Evolutionary conservation across 2,113 vertebrate species (phyloP), one percentile per base, ranked within the genome.

Genomic region (Himantopus leucocephalus): DNA sequence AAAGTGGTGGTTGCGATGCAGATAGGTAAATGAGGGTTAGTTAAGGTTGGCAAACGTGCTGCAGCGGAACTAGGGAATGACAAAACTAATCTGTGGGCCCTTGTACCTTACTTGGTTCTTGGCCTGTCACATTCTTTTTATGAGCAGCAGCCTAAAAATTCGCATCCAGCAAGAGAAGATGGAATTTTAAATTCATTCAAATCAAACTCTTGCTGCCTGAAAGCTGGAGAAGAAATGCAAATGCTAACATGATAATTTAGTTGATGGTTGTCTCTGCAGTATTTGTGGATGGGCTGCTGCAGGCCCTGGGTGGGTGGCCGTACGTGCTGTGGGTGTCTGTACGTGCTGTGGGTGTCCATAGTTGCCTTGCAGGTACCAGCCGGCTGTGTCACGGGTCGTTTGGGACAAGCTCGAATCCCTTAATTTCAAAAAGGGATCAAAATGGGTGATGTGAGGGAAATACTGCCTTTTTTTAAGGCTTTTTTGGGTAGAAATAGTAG

Each of bases 11-110:
- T 86, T 74, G 68, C 8, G 24, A 62, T 84, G 94, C 96, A 93
- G 94, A 75, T 96, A 94, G 78, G 43, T 96, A 74, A 72, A 79
- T 95, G 96, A 94, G 95, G 83, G 60, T 97, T 91, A 81, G 70
- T 77, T 93, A 77, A 94, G 26, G 56, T 79, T 63, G 85, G 66
- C 67, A 84, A 53, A 74, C 0, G 2, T 76, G 71, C 83, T 78
- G 92, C 59, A 68, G 34, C 85, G 92, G 72, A 93, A 72, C 37
- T 30, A 30, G 80, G 9, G 10, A 87, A 84, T 45, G 53, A 64
- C 58, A 55, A 60, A 77, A 22, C 30, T 70, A 29, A 66, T 10
- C 3, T 39, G 0, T 85, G 76, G n/a, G 37, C 35, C 64, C 9
- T 47, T 8, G 19, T 48, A 32, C 20, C 35, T 76, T 27, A 9